Percentiles rank a stretch among this genome's conserved stretches.
Conservation (phyloP, 64 coral and sea anemone genomes). For the Pocillopora damicornis region DNA sequence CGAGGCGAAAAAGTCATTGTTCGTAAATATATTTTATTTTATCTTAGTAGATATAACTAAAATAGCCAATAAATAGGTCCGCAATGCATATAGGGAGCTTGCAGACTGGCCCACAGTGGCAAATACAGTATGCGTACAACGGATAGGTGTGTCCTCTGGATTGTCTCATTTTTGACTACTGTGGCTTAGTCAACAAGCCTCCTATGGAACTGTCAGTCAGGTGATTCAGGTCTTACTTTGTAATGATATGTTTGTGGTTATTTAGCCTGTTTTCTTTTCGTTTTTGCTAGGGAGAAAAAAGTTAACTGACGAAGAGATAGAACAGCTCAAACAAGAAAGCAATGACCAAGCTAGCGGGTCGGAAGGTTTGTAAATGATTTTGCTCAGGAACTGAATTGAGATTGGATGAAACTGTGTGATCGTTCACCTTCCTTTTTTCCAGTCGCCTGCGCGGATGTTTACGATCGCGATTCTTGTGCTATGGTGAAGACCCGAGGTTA, state of each 20-base stretch:
- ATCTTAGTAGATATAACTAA: too few relatives aligned
- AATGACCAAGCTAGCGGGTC: neutral
- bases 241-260: neutral
- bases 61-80: neutral
- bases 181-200: too few relatives aligned
- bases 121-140: too few relatives aligned
- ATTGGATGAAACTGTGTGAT: neutral
- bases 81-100: neutral
- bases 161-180: neutral
- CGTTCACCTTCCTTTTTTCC: neutral
- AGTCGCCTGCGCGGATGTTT: constrained; percentile 42
- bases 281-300: constrained; percentile 28
- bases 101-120: too few relatives aligned
- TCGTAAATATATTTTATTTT: too few relatives aligned
- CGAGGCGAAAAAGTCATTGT: too few relatives aligned
- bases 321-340: constrained; percentile 28
- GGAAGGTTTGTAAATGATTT: neutral
- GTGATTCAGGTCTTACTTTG: too few relatives aligned
- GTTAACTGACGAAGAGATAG: constrained; percentile 49
- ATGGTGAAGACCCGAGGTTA: constrained; percentile 35
- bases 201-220: too few relatives aligned
- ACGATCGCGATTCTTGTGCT: constrained; percentile 30
- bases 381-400: neutral
- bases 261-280: neutral
- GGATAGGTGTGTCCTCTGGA: too few relatives aligned